Base-by-base conservation (phyloP, 2,888 invertebrate species). In the Platycnemis pennipes region DNA sequence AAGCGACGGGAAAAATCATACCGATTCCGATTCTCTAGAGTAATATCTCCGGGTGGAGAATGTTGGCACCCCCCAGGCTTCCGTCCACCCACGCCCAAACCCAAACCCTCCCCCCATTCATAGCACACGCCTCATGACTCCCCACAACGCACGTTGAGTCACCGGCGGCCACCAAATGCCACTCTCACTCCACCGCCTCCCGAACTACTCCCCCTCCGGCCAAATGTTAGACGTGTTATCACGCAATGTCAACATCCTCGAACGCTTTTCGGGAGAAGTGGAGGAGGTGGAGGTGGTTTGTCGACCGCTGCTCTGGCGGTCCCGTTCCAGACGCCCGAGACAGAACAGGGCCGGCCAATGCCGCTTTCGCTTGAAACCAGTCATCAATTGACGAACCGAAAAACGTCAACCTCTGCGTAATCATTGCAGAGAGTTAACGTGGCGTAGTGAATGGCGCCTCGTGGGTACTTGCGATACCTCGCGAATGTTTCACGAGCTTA, bases 201-300 rank as follows among this genome's bases (percentile, higher is more conserved):
- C 11, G 5, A 77, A 11, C 37, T 11, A 22, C 37, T 0, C 8
- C 37, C 26, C 77, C 37, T 4, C 8, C 31, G 77, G 13, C 31
- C 77, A 37, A 31, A 77, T 77, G 77, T 37, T 37, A 77, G 77
- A 13, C 37, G 26, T 77, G 31, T 37, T 77, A 77, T 77, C 77
- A 77, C 77, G 77, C 77, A 31, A 16, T 77, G 77, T 77, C 77
- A 77, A 77, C 77, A 37, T 77, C 37, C 77, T 77, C 77, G 13
- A 77, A 77, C 11, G 77, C 77, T n/a, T n/a, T n/a, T n/a, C n/a
- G n/a, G n/a, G n/a, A n/a, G n/a, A n/a, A 11, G 77, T 77, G 31
- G 77, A 16, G 37, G 77, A n/a, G n/a, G n/a, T n/a, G n/a, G 49
- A 5, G 31, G 31, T 37, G 77, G 77, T 37, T 77, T 77, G 77